Evolutionary conservation across 2,888 invertebrate genomes (phyloP), one percentile per base, ranked within the genome.

Genomic region (Calameuta idolon): DNA sequence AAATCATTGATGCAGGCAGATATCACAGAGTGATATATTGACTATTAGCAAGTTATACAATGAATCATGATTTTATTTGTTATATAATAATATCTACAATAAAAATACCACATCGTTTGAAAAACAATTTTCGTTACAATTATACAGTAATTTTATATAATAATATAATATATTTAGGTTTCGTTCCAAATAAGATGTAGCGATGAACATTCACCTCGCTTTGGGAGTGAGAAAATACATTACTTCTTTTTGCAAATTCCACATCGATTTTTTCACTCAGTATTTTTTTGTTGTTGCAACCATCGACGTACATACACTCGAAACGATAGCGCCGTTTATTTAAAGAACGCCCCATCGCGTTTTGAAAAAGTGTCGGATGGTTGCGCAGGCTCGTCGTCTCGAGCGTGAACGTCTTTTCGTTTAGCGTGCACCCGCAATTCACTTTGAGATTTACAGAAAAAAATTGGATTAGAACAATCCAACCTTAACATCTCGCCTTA

Each of bases 101-200:
- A 90, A 90, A 90, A 90, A 90, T 90, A 90, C 90, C 90, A 90
- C 90, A 90, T 90, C 89, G 90, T 90, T 90, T 90, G 89, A 90
- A 90, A 90, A 90, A 90, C 90, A 90, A 90, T 90, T 90, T 89
- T 89, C 90, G 88, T 90, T 90, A 90, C 89, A 90, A 90, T 90
- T 90, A 90, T 90, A 90, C 88, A 90, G 89, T 90, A 87, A 90
- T 89, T 89, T 90, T 88, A 88, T 87, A 89, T 89, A 89, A 87
- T 88, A 88, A 88, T 89, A 89, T 88, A 88, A 89, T 89, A 78
- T 77, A 79, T 89, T 85, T 73, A 78, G 76, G 78, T 78, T 87
- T 87, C 89, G 86, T 89, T 87, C 85, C 89, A 89, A 90, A 87
- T 90, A 89, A 90, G 89, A 89, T 90, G 89, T 87, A 90, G 89